Conservation (phyloP, 2,888 invertebrate genomes). For the Molorchus minor region DNA sequence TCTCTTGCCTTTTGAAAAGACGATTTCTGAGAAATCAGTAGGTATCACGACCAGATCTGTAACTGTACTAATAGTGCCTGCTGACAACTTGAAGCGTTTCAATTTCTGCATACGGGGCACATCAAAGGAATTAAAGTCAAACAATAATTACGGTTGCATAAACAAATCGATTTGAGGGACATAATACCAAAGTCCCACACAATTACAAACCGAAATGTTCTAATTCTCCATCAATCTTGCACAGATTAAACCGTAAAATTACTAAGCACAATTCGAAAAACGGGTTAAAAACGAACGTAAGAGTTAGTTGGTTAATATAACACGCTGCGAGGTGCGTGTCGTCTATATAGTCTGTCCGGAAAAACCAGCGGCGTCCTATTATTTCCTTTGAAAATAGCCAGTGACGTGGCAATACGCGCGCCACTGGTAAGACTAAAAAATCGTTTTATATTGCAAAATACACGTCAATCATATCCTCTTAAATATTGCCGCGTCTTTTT, state of each 20-base stretch:
- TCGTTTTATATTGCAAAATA: too few species aligned
- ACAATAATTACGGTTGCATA: not conserved
- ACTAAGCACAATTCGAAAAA: constrained; percentile 33
- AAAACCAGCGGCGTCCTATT: too few species aligned
- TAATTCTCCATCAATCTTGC: constrained; percentile 17
- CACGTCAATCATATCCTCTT: too few species aligned
- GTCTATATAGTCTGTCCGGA: too few species aligned
- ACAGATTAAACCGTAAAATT: constrained; percentile 30
- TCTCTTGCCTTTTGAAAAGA: not conserved
- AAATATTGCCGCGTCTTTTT: too few species aligned
- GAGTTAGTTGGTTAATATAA: constrained; percentile 35
- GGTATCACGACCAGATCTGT: not conserved
- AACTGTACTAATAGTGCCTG: not conserved
- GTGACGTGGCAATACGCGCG: too few species aligned
- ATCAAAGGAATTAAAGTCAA: not conserved
- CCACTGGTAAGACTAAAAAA: too few species aligned
- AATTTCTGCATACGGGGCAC: not conserved
- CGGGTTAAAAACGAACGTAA: constrained; percentile 39
- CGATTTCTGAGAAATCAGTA: not conserved
- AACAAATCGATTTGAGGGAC: not conserved
- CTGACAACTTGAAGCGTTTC: not conserved
- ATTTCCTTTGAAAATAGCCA: too few species aligned
- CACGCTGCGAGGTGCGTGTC: constrained; percentile 19
- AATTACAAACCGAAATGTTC: not conserved
- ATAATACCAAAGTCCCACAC: not conserved